Percentiles rank a stretch among this genome's conserved stretches.
Conservation (phyloP, 2,113 vertebrate species). For the Oreotrochilus melanogaster region DNA sequence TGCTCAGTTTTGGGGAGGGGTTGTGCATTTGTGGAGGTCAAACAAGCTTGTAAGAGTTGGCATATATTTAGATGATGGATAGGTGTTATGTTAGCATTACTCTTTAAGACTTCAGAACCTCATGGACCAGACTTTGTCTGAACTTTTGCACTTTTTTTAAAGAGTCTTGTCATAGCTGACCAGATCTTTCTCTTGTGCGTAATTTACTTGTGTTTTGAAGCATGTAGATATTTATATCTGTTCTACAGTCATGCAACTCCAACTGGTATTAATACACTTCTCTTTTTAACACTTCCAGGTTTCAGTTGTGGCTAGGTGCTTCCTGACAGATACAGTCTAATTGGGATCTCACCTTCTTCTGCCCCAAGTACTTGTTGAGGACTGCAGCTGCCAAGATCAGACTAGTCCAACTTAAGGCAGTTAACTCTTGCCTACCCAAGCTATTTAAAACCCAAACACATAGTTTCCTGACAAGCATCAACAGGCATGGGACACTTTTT, state of each 20-base stretch:
- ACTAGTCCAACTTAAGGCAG: not conserved
- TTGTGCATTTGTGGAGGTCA: not conserved
- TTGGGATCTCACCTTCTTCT: not conserved
- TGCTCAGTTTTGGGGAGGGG: not conserved
- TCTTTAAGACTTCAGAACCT: not conserved
- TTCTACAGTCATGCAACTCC: not conserved
- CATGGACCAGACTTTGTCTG: not conserved
- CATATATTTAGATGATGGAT: not conserved
- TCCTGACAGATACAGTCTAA: conserved; percentile 22
- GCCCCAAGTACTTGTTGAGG: not conserved
- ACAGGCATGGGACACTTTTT: not conserved
- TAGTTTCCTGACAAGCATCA: not conserved
- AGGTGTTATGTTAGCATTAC: no score
- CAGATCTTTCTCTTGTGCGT: not conserved
- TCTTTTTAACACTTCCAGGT: not conserved
- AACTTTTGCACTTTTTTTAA: not conserved
- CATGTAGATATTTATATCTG: not conserved
- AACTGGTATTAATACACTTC: not conserved
- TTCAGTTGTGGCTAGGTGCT: conserved; percentile 36
- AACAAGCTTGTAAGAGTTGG: not conserved
- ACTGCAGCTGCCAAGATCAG: conserved; percentile 18
- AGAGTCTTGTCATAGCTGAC: not conserved
- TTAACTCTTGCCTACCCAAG: not conserved
- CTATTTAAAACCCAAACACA: not conserved
- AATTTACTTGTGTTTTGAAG: not conserved